Evolutionary conservation across 2,113 vertebrate genomes (phyloP).

Genomic region (Solea solea): DNA sequence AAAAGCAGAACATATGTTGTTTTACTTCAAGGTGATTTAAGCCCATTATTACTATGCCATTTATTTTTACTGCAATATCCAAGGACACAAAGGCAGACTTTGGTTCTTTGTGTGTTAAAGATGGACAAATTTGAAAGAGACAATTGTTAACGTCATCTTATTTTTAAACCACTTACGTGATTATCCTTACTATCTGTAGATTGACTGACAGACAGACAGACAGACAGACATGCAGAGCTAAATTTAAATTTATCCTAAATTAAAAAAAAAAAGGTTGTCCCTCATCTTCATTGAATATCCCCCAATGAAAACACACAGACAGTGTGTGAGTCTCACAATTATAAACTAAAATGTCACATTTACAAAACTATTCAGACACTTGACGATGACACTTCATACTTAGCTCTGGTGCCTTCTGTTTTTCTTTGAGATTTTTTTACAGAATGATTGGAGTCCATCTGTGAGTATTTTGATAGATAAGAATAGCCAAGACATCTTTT

Average conservation of each 20-base stretch:
- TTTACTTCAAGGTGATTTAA: background rate
- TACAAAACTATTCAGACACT: too few relatives aligned
- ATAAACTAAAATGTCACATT: too few relatives aligned
- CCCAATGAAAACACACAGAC: background rate
- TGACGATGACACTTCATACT: too few relatives aligned
- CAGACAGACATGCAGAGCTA: background rate
- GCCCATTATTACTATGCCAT: background rate
- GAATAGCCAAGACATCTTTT: too few relatives aligned
- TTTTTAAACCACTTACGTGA: constrained; percentile 1
- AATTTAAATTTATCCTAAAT: too few relatives aligned
- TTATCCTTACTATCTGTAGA: background rate
- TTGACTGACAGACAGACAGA: background rate
- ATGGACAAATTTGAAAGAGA: constrained; percentile 1
- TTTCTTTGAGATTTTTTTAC: too few relatives aligned
- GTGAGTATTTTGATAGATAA: too few relatives aligned
- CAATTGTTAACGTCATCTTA: background rate
- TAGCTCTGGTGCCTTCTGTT: too few relatives aligned
- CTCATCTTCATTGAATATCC: background rate
- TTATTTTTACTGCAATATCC: background rate
- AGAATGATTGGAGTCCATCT: too few relatives aligned
- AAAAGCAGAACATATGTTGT: constrained; percentile 31
- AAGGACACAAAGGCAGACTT: background rate
- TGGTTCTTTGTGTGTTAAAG: background rate
- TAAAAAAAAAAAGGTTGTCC: background rate
- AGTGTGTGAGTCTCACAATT: too few relatives aligned